These are phyloP conservation scores for Theonella swinhoei DNA, from an alignment of 37 sponge, comb jelly and placozoan species.

Conservation along the genomic window DNA sequence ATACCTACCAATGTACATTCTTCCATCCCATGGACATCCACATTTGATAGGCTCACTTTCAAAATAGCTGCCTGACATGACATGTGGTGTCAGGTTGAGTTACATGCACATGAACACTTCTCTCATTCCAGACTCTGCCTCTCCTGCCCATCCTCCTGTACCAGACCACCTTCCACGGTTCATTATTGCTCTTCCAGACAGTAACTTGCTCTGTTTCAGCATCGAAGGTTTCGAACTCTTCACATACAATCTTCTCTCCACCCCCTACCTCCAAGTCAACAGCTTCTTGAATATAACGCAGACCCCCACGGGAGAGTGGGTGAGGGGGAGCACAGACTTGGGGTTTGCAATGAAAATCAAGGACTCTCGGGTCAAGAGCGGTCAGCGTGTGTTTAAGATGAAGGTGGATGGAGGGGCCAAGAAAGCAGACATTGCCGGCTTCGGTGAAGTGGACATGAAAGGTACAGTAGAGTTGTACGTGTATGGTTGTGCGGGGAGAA, in stretches of 20 bases:
- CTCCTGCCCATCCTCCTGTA: neutral
- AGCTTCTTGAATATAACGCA: constrained; percentile 17
- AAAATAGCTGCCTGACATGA: too few relatives aligned
- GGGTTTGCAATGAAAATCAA: constrained; percentile 9
- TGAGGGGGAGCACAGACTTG: constrained; percentile 11
- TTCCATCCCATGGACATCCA: too few relatives aligned
- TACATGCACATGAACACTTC: too few relatives aligned
- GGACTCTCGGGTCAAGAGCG: constrained; percentile 10
- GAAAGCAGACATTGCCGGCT: constrained; percentile 21
- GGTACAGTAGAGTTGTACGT: too few relatives aligned
- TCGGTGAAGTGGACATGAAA: constrained; percentile 41
- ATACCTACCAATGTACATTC: too few relatives aligned
- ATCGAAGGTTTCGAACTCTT: constrained; percentile 44
- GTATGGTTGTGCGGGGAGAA: too few relatives aligned
- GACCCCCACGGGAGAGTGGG: neutral
- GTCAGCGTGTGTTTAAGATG: constrained; percentile 23
- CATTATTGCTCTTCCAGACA: constrained; percentile 12
- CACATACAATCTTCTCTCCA: constrained; percentile 43
- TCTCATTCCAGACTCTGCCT: neutral
- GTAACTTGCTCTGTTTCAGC: constrained; percentile 24
- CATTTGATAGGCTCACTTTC: too few relatives aligned
- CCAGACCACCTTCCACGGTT: constrained; percentile 16
- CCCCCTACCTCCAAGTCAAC: constrained; percentile 14
- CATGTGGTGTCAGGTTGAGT: too few relatives aligned
- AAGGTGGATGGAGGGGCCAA: constrained; percentile 6